Evolutionary conservation across 2,113 vertebrate species (phyloP), one percentile per base, ranked within the genome.

Genomic region (Seriola rivoliana): DNA sequence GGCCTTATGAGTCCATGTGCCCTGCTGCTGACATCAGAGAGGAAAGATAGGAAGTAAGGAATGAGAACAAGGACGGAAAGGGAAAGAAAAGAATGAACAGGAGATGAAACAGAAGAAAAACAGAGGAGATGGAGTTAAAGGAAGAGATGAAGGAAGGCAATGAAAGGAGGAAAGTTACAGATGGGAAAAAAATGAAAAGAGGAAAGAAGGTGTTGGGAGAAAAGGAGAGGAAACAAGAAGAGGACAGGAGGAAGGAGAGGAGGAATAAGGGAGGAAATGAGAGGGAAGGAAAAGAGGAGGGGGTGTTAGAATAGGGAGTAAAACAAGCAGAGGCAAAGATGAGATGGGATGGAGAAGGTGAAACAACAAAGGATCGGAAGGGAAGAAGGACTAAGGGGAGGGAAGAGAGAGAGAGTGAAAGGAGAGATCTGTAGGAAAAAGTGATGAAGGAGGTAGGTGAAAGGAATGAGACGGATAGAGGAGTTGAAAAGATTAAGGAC

Each of bases 1-100:
- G 42, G 80, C 70, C 58, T 72, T 72, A 67, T 77, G 72, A 63
- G 64, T 74, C 38, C 57, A 69, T 69, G 71, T 71, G 57, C 48
- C 59, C 71, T 34, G 71, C 66, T 69, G 67, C 83, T 82, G 86
- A 63, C 70, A 71, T 62, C 40, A 19, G 0, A 1, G 23, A 58
- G 48, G 17, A 17, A n/a, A 25, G 64, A 25, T 12, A 9, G 21
- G 52, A n/a, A 21, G 21, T 21, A n/a, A n/a, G 21, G 21, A 55
- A 55, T 23, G 23, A 13, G 23, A 17, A 52, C 16, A 52, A 21
- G 10, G n/a, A 25, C 5, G 29, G 8, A 62, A 13, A 4, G 16
- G 17, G 63, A 67, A 11, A 17, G 7, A 38, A 60, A 32, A 65
- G 5, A 74, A 29, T 29, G 3, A 29, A 29, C 29, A 23, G 8